These are phyloP conservation scores for Crocuta crocuta DNA, from an alignment of 2,113 vertebrate genomes.

Conservation along the genomic window DNA sequence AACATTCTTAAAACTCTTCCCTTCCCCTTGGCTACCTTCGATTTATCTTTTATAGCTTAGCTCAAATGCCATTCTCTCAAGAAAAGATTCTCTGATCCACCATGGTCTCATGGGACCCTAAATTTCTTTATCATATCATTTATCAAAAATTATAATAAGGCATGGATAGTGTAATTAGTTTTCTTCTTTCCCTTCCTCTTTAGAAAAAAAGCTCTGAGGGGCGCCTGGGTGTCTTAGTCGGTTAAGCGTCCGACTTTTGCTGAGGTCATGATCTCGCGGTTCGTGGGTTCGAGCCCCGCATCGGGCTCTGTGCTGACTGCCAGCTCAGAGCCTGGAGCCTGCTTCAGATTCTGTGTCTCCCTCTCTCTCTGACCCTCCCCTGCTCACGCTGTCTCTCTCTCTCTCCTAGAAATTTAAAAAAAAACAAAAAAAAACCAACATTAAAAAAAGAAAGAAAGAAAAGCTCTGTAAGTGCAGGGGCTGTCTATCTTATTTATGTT, in stretches of 20 bases:
- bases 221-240: too few species aligned
- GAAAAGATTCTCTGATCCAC: constrained; percentile 25
- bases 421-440: too few species aligned
- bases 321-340: too few species aligned
- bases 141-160: constrained; percentile 36
- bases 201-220: background rate
- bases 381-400: too few species aligned
- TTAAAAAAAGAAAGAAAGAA: too few species aligned
- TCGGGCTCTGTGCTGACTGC: too few species aligned
- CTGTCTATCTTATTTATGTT: background rate
- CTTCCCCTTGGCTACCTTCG: background rate
- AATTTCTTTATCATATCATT: background rate
- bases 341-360: too few species aligned
- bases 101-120: background rate
- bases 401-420: too few species aligned
- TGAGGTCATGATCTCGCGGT: too few species aligned
- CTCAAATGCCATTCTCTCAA: background rate
- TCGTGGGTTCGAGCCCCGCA: too few species aligned
- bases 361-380: too few species aligned
- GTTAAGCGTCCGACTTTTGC: too few species aligned
- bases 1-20: background rate
- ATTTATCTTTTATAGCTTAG: background rate
- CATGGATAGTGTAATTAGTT: background rate
- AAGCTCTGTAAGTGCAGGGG: background rate
- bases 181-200: background rate